Base-by-base conservation (phyloP, 2,113 vertebrate genomes). In the Ciconia maguari region DNA sequence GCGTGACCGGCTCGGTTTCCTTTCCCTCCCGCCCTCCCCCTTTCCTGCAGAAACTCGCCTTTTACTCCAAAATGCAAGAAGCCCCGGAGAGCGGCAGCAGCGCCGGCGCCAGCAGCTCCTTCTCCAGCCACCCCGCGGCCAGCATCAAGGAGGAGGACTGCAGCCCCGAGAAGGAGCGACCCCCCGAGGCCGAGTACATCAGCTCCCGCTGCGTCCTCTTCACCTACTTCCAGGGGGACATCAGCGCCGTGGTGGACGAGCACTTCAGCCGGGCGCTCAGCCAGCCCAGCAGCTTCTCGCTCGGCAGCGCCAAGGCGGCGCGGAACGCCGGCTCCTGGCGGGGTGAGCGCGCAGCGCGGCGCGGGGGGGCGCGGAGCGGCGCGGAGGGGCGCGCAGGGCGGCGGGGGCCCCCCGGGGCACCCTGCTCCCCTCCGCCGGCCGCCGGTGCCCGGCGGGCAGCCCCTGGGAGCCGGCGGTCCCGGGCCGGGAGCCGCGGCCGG, bases 61-160 rank as follows among this genome's bases (percentile, higher is more conserved):
- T 99, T 97, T 99, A 99, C 96, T 98, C 99, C 70, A 99, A 99
- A 98, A 99, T 99, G 99, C 99, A 99, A 97, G 99, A 99, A 96
- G 98, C 98, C 32, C 98, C 98, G 36, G 99, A 99, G 64, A 98
- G 98, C 69, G 82, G 83, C 44, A 91, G 95, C 97, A 98, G 97
- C 87, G 93, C 95, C 94, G 77, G 95, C 83, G 94, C 93, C 27
- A 82, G 98, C 96, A 98, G 98, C 91, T 98, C 98, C 2, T 99
- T 99, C 93, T 98, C 98, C 66, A 98, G 97, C 93, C 98, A 98
- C 62, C 96, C 98, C 54, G 95, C 98, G 4, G 90, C 98, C 96
- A 98, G 98, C 88, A 98, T 99, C 36, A 99, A 99, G 95, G 99
- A 99, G 84, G 99, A 99, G 87, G 99, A 99, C 86, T 97, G 98